Percentiles rank a stretch among this genome's conserved stretches.
phyloP scores from a whole-genome alignment of 2,888 invertebrate species.

The Dolomedes plantarius region DNA sequence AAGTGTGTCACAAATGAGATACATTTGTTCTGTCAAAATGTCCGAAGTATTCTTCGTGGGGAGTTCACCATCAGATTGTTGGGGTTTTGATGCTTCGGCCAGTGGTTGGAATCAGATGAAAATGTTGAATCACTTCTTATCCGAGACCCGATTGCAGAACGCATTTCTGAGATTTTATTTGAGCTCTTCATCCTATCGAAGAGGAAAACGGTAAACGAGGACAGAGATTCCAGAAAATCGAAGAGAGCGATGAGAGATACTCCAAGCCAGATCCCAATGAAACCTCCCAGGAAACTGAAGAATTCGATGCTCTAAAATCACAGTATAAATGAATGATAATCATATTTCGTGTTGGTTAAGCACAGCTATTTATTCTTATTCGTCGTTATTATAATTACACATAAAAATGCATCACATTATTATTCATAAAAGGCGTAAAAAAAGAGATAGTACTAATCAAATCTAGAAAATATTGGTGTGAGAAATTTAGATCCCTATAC shows the following conservation, averaged over 20 bases:
- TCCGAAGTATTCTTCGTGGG: not conserved
- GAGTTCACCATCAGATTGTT: conserved; percentile 22
- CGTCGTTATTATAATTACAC: too few species aligned
- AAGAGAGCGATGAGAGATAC: conserved; percentile 59
- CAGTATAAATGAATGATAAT: too few species aligned
- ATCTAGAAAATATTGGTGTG: too few species aligned
- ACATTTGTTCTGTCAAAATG: too few species aligned
- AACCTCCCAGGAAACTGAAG: conserved; percentile 66
- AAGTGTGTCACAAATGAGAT: too few species aligned
- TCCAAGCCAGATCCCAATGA: conserved; percentile 68
- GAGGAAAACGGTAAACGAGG: conserved; percentile 34
- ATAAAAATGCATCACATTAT: too few species aligned
- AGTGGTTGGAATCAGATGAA: conserved; percentile 31
- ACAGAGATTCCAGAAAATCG: conserved; percentile 59
- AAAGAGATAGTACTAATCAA: too few species aligned
- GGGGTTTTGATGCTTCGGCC: conserved; percentile 7
- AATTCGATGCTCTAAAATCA: conserved; percentile 50
- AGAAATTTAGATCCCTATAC: too few species aligned
- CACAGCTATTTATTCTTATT: too few species aligned
- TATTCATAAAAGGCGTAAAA: too few species aligned
- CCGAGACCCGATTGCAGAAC: conserved; percentile 24
- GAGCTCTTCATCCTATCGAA: conserved; percentile 31
- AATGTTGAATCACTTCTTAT: conserved; percentile 24
- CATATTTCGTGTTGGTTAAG: too few species aligned
- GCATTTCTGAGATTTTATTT: conserved; percentile 13